Conservation (phyloP, 2,888 invertebrate species). For the Drosophila emarginata region DNA sequence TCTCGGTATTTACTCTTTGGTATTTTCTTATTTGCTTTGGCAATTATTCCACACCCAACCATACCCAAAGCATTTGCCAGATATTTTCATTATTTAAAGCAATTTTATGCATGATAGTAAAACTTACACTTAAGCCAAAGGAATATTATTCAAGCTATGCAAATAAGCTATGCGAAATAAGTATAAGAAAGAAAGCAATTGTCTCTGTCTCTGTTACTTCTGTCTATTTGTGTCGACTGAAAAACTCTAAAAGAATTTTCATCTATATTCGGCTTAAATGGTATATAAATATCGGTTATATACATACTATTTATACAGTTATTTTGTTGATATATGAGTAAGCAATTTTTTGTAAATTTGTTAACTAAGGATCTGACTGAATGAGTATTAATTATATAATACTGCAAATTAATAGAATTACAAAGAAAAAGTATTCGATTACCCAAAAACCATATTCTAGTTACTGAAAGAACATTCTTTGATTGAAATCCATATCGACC, state of each 20-base stretch:
- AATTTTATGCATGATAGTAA: constrained; percentile 7
- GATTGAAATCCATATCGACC: neutral
- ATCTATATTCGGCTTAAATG: too few species aligned
- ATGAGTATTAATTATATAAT: too few species aligned
- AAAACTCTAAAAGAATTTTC: too few species aligned
- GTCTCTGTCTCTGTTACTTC: neutral
- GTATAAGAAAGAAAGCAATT: neutral
- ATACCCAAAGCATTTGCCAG: neutral
- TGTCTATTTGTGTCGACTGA: neutral
- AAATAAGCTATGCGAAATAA: constrained; percentile 4
- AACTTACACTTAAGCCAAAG: constrained; percentile 33
- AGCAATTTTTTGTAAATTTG: too few species aligned
- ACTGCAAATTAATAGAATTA: too few species aligned
- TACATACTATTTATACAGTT: too few species aligned
- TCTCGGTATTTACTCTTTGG: neutral
- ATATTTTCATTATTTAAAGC: constrained; percentile 10
- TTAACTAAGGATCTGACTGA: too few species aligned
- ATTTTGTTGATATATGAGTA: too few species aligned
- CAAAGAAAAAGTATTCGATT: too few species aligned
- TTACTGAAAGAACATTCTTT: neutral
- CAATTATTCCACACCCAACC: constrained; percentile 2
- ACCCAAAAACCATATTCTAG: too few species aligned
- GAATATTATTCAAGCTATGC: constrained; percentile 1
- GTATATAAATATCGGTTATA: neutral
- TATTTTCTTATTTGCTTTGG: constrained; percentile 3